Evolutionary conservation across 2,113 vertebrate genomes (phyloP).

Genomic region (Geococcyx californianus): DNA sequence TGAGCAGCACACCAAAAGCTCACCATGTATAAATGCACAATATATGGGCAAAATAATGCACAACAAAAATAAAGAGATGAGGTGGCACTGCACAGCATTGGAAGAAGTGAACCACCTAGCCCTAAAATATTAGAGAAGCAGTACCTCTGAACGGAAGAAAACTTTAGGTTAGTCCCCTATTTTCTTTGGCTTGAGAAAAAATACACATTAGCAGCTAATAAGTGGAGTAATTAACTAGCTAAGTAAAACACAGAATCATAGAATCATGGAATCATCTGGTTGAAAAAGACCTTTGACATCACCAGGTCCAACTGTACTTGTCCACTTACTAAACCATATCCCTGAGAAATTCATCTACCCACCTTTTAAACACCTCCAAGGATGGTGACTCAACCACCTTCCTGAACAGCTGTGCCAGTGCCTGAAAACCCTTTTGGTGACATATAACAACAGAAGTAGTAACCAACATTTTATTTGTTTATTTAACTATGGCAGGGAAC

Average conservation of each 20-base stretch:
- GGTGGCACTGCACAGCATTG: background rate
- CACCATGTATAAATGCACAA: background rate
- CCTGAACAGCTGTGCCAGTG: too few relatives aligned
- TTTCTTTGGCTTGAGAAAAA: background rate
- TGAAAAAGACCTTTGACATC: too few relatives aligned
- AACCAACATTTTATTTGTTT: background rate
- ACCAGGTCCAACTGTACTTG: too few relatives aligned
- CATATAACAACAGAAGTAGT: background rate
- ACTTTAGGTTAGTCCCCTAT: background rate
- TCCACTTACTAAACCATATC: too few relatives aligned
- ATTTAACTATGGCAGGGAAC: background rate
- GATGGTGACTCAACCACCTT: too few relatives aligned
- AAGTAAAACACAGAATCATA: too few relatives aligned
- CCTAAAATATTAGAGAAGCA: background rate
- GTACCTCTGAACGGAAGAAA: background rate
- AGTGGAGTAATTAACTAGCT: background rate
- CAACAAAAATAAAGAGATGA: background rate
- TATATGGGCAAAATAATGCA: background rate
- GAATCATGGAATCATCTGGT: too few relatives aligned
- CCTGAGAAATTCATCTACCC: too few relatives aligned
- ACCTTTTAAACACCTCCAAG: too few relatives aligned
- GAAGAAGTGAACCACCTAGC: background rate
- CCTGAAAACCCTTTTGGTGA: too few relatives aligned
- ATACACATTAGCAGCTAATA: background rate
- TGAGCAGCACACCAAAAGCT: background rate